Conservation (phyloP, 2,797 vertebrate species). For the Helarctos malayanus region DNA sequence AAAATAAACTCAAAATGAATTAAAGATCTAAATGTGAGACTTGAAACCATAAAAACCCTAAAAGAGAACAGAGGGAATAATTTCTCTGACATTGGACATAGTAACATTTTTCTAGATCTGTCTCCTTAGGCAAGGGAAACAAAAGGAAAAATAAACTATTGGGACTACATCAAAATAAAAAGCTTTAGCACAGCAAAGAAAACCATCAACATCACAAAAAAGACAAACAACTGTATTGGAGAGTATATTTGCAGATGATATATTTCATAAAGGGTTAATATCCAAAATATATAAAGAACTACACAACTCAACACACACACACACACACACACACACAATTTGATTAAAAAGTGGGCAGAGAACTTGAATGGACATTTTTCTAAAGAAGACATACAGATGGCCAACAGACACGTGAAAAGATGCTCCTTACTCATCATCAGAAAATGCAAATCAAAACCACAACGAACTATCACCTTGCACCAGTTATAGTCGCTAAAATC, state of each 20-base stretch:
- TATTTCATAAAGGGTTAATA: neutral
- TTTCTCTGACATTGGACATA: neutral
- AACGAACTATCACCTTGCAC: neutral
- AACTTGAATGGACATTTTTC: neutral
- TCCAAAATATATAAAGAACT: neutral
- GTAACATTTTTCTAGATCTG: neutral
- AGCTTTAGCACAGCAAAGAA: neutral
- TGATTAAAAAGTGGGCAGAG: neutral
- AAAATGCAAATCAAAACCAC: neutral
- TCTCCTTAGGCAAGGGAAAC: neutral
- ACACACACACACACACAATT: neutral
- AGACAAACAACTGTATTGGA: neutral
- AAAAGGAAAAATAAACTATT: neutral
- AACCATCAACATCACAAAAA: neutral
- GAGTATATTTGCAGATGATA: neutral
- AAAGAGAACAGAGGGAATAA: neutral
- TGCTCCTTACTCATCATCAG: neutral
- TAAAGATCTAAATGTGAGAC: neutral
- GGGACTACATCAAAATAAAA: neutral
- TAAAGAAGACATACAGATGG: neutral
- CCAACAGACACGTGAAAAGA: neutral
- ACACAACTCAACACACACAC: neutral
- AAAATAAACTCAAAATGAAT: neutral
- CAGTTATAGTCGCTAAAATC: neutral
- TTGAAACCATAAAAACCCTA: neutral